These are phyloP conservation scores for Calameuta pallipes DNA, from an alignment of 2,888 invertebrate species.

Conservation along the genomic window DNA sequence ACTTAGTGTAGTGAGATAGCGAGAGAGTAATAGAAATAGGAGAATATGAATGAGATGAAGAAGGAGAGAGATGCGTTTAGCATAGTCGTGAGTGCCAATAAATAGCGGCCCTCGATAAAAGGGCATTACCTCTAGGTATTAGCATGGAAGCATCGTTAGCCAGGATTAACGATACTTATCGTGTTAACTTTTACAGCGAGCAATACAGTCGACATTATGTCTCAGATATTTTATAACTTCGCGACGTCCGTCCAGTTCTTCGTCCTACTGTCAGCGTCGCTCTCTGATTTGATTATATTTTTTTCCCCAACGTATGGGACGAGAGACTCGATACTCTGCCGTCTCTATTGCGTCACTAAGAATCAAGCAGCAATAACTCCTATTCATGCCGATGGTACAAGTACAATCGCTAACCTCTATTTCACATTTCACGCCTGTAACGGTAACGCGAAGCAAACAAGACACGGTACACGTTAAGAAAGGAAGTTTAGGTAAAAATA, in stretches of 20 bases:
- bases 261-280: background rate
- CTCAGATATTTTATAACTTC: too few relatives aligned
- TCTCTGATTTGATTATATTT: too few relatives aligned
- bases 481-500: background rate
- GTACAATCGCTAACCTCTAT: background rate
- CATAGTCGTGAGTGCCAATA: background rate
- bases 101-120: background rate
- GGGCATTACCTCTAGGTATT: background rate
- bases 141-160: background rate
- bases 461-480: background rate
- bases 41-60: background rate
- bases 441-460: background rate
- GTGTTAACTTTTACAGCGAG: background rate
- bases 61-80: slow-evolving; percentile 1
- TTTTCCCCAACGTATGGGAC: too few relatives aligned
- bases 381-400: background rate
- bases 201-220: background rate
- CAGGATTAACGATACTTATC: background rate
- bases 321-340: too few relatives aligned
- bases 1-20: background rate
- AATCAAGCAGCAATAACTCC: too few relatives aligned
- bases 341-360: too few relatives aligned
- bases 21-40: background rate
- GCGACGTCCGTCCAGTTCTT: background rate
- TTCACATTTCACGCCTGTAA: background rate